Evolutionary conservation across 1,140 invertebrate species (phyloP), one percentile per base, ranked within the genome.

Genomic region (Brachionus sp.): DNA sequence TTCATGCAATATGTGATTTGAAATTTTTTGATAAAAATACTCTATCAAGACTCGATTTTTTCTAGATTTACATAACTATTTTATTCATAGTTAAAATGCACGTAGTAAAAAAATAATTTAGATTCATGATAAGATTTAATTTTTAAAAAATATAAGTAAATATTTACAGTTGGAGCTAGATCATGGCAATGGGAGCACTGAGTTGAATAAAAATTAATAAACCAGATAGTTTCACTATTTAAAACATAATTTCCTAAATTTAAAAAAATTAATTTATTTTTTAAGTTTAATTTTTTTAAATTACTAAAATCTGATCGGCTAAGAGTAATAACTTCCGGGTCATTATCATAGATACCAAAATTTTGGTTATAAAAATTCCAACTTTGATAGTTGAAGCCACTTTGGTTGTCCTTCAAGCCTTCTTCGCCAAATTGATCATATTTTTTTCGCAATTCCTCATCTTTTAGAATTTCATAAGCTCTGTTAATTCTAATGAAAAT

Each of bases 291-390:
- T 25, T 75, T 44, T 44, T 75, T 13, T 84, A 50, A 29, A 91
- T 91, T 89, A 94, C 93, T 92, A 91, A 94, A 95, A 88, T 93
- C 93, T 82, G 91, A 88, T 85, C 88, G 90, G 84, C 91, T 92
- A 0, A 95, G 88, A 5, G 93, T 94, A 12, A 94, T 91, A 83
- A 96, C 93, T 88, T 94, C 91, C 75, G 91, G 91, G 89, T 95
- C 94, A 88, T 95, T 92, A 87, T 95, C 93, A 90, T 95, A 96
- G 84, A 95, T 91, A 57, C 91, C 94, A 92, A 95, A 95, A 86
- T 93, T 92, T 86, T 94, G 92, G 78, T 92, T 90, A 86, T 95
- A 95, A 86, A 94, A 95, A 84, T 91, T 92, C 91, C 93, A 95
- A 39, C 92, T 92, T 85, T 95, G 93, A 87, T 94, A 95, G 53